A percentile compares a stretch with the other conserved stretches of the same genome.
phyloP scores from a whole-genome alignment of 92 coral and sea anemone genomes.

The Siderastrea siderea region DNA sequence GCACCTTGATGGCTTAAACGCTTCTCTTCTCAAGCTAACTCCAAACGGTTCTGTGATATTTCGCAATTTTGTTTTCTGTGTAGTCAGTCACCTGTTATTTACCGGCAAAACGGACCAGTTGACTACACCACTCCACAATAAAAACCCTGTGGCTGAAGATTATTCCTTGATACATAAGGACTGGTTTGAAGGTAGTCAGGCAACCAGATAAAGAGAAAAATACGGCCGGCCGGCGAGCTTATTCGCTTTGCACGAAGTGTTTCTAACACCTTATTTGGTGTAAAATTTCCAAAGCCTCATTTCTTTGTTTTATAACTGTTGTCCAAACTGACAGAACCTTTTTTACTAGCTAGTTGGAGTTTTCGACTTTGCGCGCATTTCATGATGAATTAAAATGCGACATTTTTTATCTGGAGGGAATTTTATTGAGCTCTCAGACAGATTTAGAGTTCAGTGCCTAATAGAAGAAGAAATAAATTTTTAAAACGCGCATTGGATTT shows the following conservation, averaged over 20 bases:
- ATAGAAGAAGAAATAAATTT: too few relatives aligned
- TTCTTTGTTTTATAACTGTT: not conserved
- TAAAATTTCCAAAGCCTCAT: not conserved
- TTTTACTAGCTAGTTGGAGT: not conserved
- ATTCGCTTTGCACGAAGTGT: not conserved
- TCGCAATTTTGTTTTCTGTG: not conserved
- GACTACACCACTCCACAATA: not conserved
- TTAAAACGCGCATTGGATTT: not conserved
- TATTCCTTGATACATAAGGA: not conserved
- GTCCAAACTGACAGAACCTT: not conserved
- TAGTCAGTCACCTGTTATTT: slow-evolving; percentile 4
- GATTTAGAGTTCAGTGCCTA: not conserved
- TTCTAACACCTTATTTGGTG: not conserved
- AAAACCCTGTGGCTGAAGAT: not conserved
- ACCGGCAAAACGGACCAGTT: not conserved
- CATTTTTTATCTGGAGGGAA: not conserved
- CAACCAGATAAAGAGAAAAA: not conserved
- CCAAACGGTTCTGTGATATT: not conserved
- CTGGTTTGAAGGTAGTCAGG: not conserved
- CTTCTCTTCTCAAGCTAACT: not conserved
- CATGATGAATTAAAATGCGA: not conserved
- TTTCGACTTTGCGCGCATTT: not conserved
- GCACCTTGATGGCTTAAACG: not conserved
- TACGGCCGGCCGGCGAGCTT: not conserved
- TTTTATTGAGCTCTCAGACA: not conserved